Percentiles rank a stretch among this genome's conserved stretches.
These are phyloP conservation scores for Xanthia togata DNA, from an alignment of 2,888 invertebrate species.

Conservation along the genomic window DNA sequence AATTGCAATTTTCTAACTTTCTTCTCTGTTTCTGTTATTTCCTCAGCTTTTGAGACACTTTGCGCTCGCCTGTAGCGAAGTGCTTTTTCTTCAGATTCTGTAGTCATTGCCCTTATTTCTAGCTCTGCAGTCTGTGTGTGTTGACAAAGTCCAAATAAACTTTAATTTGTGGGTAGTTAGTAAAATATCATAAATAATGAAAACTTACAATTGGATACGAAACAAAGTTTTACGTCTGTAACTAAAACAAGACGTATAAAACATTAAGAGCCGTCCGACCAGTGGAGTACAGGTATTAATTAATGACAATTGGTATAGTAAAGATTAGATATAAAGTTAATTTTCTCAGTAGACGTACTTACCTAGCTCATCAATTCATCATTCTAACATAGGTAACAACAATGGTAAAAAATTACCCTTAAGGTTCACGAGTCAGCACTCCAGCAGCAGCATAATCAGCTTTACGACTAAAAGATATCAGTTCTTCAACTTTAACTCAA, in stretches of 20 bases:
- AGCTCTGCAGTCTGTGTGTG: conserved; percentile 5
- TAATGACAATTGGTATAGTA: background rate
- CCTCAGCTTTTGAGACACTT: conserved; percentile 96
- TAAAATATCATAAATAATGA: background rate
- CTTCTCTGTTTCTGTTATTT: conserved; percentile 95
- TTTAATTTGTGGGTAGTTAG: conserved; percentile 38
- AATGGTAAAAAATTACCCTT: conserved; percentile 6
- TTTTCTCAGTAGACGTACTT: conserved; percentile 13
- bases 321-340: background rate
- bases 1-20: conserved; percentile 94
- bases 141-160: background rate
- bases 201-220: background rate
- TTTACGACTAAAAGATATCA: background rate
- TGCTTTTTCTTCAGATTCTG: conserved; percentile 87
- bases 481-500: background rate
- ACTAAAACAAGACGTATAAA: background rate
- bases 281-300: background rate
- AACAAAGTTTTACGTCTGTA: background rate
- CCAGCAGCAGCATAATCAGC: conserved; percentile 36
- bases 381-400: conserved; percentile 21
- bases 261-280: background rate
- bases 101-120: conserved; percentile 75
- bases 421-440: background rate
- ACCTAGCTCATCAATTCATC: conserved; percentile 6
- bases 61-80: conserved; percentile 94